These are phyloP conservation scores for Microtus montanus DNA, from an alignment of 2,113 vertebrate genomes.

Conservation along the genomic window DNA sequence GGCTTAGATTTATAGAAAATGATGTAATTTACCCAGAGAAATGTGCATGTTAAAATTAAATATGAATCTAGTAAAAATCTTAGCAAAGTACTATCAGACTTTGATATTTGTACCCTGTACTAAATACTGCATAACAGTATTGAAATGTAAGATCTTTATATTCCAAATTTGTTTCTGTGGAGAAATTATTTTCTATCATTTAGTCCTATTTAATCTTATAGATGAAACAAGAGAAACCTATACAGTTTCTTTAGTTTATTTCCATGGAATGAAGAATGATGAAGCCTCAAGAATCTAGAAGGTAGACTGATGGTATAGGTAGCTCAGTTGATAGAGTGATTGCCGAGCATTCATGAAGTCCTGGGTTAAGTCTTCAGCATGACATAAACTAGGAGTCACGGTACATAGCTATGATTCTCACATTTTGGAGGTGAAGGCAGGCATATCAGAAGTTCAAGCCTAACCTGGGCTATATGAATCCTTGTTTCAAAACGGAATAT, in stretches of 20 bases:
- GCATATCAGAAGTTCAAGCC: background rate
- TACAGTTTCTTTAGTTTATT: constrained; percentile 28
- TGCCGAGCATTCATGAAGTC: background rate
- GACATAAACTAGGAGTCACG: background rate
- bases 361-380: background rate
- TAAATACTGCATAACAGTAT: background rate
- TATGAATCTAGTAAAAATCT: constrained; percentile 44
- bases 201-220: background rate
- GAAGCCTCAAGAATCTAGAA: background rate
- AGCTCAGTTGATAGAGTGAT: background rate
- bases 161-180: constrained; percentile 47
- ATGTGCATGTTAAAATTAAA: constrained; percentile 48
- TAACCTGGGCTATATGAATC: background rate
- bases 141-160: constrained; percentile 31
- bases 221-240: background rate
- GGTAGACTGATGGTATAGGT: too few relatives aligned
- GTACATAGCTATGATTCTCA: background rate
- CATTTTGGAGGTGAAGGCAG: background rate
- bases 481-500: background rate
- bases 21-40: constrained; percentile 11
- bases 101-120: background rate
- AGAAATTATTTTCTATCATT: constrained; percentile 37
- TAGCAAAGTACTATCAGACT: background rate
- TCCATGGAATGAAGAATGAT: constrained; percentile 23
- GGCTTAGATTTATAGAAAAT: constrained; percentile 36